These are phyloP conservation scores for Manduca sexta DNA, from an alignment of 1,140 invertebrate genomes.

Conservation along the genomic window DNA sequence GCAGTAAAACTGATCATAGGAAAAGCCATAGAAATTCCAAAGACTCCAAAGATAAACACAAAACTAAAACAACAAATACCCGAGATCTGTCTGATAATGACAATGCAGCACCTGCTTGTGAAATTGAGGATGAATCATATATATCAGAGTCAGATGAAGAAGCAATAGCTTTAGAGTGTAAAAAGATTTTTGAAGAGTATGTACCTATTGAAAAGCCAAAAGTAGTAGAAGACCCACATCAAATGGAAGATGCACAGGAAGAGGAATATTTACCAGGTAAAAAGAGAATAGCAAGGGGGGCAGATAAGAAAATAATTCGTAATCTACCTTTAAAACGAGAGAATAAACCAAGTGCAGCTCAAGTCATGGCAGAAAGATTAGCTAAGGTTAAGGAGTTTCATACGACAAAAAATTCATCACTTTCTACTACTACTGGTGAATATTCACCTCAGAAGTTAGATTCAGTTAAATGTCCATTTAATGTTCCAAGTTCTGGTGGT, in stretches of 20 bases:
- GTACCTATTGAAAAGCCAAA: slow-evolving; percentile 47
- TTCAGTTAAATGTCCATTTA: slow-evolving; percentile 25
- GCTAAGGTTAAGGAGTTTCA: slow-evolving; percentile 67
- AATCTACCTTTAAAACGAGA: slow-evolving; percentile 55
- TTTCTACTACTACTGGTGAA: slow-evolving; percentile 21
- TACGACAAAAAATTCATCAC: slow-evolving; percentile 36
- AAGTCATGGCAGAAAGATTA: slow-evolving; percentile 62
- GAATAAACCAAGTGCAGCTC: slow-evolving; percentile 62
- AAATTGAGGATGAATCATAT: slow-evolving; percentile 32
- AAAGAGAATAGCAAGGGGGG: slow-evolving; percentile 62
- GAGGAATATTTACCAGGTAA: slow-evolving; percentile 58
- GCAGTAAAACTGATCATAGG: slow-evolving; percentile 21
- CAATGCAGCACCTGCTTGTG: slow-evolving; percentile 18
- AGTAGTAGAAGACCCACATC: slow-evolving; percentile 24
- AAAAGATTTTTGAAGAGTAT: slow-evolving; percentile 73
- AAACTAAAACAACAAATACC: slow-evolving; percentile 23
- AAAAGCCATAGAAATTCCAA: slow-evolving; percentile 36
- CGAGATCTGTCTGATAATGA: slow-evolving; percentile 26
- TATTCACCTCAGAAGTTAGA: slow-evolving; percentile 23
- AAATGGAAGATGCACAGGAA: slow-evolving; percentile 29
- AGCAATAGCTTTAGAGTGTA: slow-evolving; percentile 61
- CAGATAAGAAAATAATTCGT: slow-evolving; percentile 47
- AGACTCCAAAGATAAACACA: slow-evolving; percentile 40
- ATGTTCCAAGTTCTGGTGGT: slow-evolving; percentile 23
- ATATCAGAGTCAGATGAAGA: slow-evolving; percentile 69